A percentile compares a stretch with the other conserved stretches of the same genome.
Evolutionary conservation across 1,140 invertebrate genomes (phyloP).

Genomic region (Sycophaga agraensis): DNA sequence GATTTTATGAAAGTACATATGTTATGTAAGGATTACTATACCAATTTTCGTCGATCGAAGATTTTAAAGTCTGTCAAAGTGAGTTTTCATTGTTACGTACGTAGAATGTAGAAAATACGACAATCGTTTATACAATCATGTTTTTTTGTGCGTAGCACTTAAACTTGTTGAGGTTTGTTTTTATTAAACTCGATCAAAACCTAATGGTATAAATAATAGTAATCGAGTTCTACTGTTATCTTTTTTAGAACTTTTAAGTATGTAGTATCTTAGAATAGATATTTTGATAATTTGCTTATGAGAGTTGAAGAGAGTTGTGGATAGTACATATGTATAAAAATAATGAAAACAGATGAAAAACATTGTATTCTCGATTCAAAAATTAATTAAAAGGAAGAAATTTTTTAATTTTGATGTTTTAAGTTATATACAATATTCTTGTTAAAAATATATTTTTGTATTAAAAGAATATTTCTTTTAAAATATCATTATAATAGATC

Average conservation of each 20-base stretch:
- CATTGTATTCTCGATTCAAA: not conserved
- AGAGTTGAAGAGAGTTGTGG: no score
- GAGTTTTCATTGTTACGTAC: conserved; percentile 11
- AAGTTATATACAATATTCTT: no score
- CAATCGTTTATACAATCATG: conserved; percentile 18
- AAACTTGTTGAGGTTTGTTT: conserved; percentile 24
- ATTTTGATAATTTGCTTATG: not conserved
- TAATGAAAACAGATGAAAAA: no score
- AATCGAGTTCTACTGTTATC: conserved; percentile 7
- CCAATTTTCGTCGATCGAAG: conserved; percentile 26
- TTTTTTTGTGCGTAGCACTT: conserved; percentile 22
- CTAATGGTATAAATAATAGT: not conserved
- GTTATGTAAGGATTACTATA: conserved; percentile 3
- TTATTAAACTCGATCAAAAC: conserved; percentile 4
- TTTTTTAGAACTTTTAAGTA: conserved; percentile 14
- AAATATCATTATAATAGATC: not conserved
- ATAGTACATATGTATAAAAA: no score
- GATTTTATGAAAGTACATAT: conserved; percentile 14
- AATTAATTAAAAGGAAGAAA: not conserved
- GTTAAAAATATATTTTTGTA: conserved; percentile 20
- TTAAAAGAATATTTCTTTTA: conserved; percentile 8
- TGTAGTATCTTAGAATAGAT: not conserved
- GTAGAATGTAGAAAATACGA: conserved; percentile 9
- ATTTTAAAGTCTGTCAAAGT: conserved; percentile 22
- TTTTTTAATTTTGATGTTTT: not conserved